Evolutionary conservation across 2,113 vertebrate species (phyloP).

Genomic region (Eudyptes chrysolophus): DNA sequence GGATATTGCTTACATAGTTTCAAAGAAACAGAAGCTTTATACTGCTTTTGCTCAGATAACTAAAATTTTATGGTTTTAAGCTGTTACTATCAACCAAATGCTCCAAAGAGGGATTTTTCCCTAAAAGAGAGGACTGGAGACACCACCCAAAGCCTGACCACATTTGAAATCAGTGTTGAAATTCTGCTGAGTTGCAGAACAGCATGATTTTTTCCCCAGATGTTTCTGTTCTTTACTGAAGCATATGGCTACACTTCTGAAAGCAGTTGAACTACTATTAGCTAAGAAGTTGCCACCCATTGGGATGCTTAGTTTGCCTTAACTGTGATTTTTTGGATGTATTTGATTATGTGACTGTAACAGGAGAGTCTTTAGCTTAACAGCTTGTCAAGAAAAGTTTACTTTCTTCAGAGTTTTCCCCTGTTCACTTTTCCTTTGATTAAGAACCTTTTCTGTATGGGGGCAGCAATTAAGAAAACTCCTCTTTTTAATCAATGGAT

Average conservation of each 20-base stretch:
- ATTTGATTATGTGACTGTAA: neutral
- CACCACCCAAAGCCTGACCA: neutral
- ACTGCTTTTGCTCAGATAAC: neutral
- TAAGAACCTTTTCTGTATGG: neutral
- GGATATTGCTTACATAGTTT: neutral
- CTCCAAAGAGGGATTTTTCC: neutral
- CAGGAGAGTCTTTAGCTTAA: neutral
- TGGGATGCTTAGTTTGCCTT: neutral
- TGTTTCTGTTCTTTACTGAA: neutral
- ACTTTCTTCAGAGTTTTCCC: neutral
- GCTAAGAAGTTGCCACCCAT: neutral
- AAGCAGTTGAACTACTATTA: neutral
- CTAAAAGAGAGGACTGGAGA: neutral
- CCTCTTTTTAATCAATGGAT: neutral
- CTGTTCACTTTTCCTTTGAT: neutral
- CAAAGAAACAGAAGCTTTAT: neutral
- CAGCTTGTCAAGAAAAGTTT: neutral
- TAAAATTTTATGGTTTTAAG: neutral
- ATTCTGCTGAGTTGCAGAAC: conserved; percentile 16
- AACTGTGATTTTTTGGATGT: neutral
- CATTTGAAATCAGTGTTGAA: neutral
- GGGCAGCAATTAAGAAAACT: neutral
- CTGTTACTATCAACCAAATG: neutral
- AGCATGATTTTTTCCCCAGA: neutral
- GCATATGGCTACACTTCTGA: neutral